These are phyloP conservation scores for Eupeodes latifasciatus DNA, from an alignment of 2,888 invertebrate genomes.

Conservation along the genomic window DNA sequence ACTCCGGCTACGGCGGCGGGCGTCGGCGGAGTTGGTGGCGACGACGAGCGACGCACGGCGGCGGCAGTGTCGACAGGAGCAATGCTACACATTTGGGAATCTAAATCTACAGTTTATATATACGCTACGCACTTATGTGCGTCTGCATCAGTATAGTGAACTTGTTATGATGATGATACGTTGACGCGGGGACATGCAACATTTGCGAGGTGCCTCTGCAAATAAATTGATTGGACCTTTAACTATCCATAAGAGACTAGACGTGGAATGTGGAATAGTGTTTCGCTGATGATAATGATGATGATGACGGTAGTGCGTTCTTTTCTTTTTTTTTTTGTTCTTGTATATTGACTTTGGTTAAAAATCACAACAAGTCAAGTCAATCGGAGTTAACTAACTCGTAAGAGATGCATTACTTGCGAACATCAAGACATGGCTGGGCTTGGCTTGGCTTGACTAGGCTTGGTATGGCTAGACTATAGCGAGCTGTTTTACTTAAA, in stretches of 20 bases:
- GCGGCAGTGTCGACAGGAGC: neutral
- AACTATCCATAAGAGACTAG: slow-evolving; percentile 65
- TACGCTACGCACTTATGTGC: slow-evolving; percentile 17
- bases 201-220: slow-evolving; percentile 61
- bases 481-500: neutral
- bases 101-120: slow-evolving; percentile 66
- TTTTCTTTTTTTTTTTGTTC: slow-evolving; percentile 4
- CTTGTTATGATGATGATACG: slow-evolving; percentile 75
- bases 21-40: neutral
- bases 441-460: neutral
- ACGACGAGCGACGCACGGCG: too few relatives aligned
- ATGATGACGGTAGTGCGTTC: neutral
- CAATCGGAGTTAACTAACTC: neutral
- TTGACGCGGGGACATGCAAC: slow-evolving; percentile 58
- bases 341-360: neutral
- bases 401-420: neutral
- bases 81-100: slow-evolving; percentile 69
- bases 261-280: slow-evolving; percentile 72
- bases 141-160: slow-evolving; percentile 33
- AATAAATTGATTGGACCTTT: slow-evolving; percentile 74
- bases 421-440: slow-evolving; percentile 7
- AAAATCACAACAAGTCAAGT: slow-evolving; percentile 18
- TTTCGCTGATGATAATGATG: slow-evolving; percentile 60
- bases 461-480: slow-evolving; percentile 1
- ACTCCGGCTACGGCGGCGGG: too few relatives aligned